Evolutionary conservation across 2,797 vertebrate species (phyloP).

Genomic region (Anabas testudineus): DNA sequence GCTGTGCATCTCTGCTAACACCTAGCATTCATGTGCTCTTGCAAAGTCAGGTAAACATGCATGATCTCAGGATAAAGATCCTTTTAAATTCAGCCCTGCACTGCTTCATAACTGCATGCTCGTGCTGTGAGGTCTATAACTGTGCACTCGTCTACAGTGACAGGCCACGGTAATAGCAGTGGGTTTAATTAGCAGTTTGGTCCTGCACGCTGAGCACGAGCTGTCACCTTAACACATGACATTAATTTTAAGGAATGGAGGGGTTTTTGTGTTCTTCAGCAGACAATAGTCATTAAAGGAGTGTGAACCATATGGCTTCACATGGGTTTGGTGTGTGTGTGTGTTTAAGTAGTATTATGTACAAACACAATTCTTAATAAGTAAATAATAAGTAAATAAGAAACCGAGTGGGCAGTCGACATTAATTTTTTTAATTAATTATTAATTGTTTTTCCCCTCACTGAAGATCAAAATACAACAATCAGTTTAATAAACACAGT

Average conservation of each 20-base stretch:
- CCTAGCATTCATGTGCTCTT: too few relatives aligned
- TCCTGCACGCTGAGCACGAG: conserved; percentile 41
- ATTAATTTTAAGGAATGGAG: conserved; percentile 52
- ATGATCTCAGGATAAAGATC: neutral
- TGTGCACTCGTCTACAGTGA: conserved; percentile 19
- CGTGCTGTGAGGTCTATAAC: conserved; percentile 16
- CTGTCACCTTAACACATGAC: conserved; percentile 60
- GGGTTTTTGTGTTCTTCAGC: conserved; percentile 38
- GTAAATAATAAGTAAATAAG: too few relatives aligned
- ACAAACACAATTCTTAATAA: too few relatives aligned
- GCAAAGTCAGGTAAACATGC: neutral
- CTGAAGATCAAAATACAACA: too few relatives aligned
- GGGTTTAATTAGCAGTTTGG: conserved; percentile 64
- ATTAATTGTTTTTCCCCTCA: too few relatives aligned
- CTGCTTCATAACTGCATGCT: neutral
- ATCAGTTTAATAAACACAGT: too few relatives aligned
- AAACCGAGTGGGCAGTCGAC: too few relatives aligned
- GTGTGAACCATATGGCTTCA: neutral
- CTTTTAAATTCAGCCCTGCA: conserved; percentile 9
- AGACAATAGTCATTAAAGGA: conserved; percentile 47
- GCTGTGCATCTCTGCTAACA: neutral
- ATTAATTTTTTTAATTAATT: too few relatives aligned
- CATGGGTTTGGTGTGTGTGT: conserved; percentile 6
- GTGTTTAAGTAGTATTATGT: neutral
- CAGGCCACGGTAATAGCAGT: conserved; percentile 30